A percentile compares a stretch with the other conserved stretches of the same genome.
These are phyloP conservation scores for Hippopotamyrus pictus DNA, from an alignment of 2,797 vertebrate species.

Conservation along the genomic window DNA sequence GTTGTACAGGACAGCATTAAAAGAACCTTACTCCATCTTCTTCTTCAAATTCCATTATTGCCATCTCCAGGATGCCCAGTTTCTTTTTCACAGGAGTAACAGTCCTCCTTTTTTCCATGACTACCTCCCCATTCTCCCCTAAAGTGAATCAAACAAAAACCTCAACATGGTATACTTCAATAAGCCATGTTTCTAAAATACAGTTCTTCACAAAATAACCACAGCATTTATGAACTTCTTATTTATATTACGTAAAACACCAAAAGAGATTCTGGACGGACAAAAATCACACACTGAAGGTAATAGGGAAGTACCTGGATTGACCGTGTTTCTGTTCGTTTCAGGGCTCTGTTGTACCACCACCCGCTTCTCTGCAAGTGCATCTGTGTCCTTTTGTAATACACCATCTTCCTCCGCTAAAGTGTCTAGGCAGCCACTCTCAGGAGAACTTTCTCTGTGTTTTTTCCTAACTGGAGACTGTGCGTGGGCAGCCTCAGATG, in stretches of 20 bases:
- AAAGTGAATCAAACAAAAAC: neutral
- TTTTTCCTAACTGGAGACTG: neutral
- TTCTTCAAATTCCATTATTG: slow-evolving; percentile 60
- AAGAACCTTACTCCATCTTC: slow-evolving; percentile 48
- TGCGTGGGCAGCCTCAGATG: slow-evolving; percentile 41
- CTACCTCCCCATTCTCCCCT: slow-evolving; percentile 22
- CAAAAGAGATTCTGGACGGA: neutral
- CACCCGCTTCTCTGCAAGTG: neutral
- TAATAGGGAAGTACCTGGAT: neutral
- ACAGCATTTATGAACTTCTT: neutral
- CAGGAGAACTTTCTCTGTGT: slow-evolving; percentile 2
- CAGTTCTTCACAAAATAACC: neutral
- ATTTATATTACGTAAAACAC: neutral
- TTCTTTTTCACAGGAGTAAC: slow-evolving; percentile 35
- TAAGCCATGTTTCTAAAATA: neutral
- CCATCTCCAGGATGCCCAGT: slow-evolving; percentile 56
- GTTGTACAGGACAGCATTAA: neutral
- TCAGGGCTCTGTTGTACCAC: neutral
- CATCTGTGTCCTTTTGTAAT: neutral
- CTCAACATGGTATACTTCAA: neutral
- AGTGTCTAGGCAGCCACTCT: neutral
- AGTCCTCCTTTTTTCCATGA: neutral
- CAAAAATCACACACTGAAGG: neutral
- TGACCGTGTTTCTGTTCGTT: neutral
- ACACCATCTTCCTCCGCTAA: neutral